Evolutionary conservation across 2,797 vertebrate genomes (phyloP).

Genomic region (Apodemus agrarius): DNA sequence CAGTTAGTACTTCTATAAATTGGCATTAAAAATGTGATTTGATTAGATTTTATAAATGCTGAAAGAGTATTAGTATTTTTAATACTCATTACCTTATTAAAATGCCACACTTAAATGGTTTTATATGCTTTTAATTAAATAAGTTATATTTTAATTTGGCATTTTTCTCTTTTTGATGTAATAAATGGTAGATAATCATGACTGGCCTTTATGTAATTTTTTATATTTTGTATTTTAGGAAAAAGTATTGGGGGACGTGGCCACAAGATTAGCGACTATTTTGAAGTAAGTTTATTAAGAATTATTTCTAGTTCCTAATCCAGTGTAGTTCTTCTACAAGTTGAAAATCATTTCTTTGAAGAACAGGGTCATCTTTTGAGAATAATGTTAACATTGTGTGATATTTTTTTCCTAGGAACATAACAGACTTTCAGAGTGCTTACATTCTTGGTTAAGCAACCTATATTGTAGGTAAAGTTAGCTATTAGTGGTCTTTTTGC

Average conservation of each 20-base stretch:
- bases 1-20: constrained; percentile 26
- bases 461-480: not conserved
- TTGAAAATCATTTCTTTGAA: constrained; percentile 54
- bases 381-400: constrained; percentile 11
- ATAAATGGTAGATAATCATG: constrained; percentile 51
- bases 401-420: constrained; percentile 41
- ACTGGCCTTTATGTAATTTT: constrained; percentile 52
- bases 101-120: constrained; percentile 32
- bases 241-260: constrained; percentile 94
- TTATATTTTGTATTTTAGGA: constrained; percentile 87
- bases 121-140: constrained; percentile 19
- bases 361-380: constrained; percentile 15
- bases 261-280: constrained; percentile 99
- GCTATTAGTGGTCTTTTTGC: constrained; percentile 36
- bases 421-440: constrained; percentile 30
- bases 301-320: constrained; percentile 57
- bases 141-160: constrained; percentile 4
- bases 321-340: constrained; percentile 30
- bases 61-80: constrained; percentile 4
- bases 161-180: not conserved
- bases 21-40: not conserved
- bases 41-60: constrained; percentile 37
- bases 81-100: constrained; percentile 25
- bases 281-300: constrained; percentile 93
- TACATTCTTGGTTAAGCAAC: constrained; percentile 32